A percentile compares a stretch with the other conserved stretches of the same genome.
These are phyloP conservation scores for Leptatherina wallacei DNA, from an alignment of 2,797 vertebrate genomes.

Conservation along the genomic window DNA sequence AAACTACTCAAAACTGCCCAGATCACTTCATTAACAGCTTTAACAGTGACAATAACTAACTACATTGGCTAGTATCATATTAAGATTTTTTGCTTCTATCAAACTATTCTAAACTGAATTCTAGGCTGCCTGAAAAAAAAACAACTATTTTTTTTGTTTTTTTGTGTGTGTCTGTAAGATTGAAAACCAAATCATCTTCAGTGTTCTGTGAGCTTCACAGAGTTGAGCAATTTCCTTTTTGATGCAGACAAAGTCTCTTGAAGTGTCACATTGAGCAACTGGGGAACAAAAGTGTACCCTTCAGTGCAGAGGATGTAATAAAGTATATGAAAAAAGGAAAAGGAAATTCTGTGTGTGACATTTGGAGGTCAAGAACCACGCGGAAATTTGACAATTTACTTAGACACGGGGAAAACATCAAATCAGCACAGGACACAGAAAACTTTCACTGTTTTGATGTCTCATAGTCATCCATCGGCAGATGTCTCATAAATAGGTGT, in stretches of 20 bases:
- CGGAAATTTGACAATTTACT: constrained; percentile 55
- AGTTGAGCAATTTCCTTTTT: constrained; percentile 62
- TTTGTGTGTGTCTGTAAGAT: background rate
- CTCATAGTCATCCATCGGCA: constrained; percentile 20
- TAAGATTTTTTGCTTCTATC: constrained; percentile 9
- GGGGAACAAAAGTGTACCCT: constrained; percentile 26
- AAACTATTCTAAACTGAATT: constrained; percentile 14
- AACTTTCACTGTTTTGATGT: constrained; percentile 35
- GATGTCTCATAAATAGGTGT: constrained; percentile 23
- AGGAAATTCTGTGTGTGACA: constrained; percentile 54
- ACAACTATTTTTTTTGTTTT: constrained; percentile 2
- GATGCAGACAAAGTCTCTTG: constrained; percentile 11
- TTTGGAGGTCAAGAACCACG: constrained; percentile 63
- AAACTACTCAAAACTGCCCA: constrained; percentile 28
- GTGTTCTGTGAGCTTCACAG: background rate
- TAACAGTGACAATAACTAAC: constrained; percentile 34
- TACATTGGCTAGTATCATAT: constrained; percentile 7
- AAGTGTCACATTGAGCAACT: constrained; percentile 43
- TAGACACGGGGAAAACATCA: constrained; percentile 37
- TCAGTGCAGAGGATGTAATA: constrained; percentile 29
- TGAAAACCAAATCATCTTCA: constrained; percentile 12
- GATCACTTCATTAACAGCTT: constrained; percentile 44
- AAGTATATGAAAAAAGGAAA: constrained; percentile 15
- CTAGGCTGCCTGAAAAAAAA: background rate
- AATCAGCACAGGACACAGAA: constrained; percentile 41